Percentiles rank a stretch among this genome's conserved stretches.
Conservation (phyloP, 2,888 invertebrate genomes). For the Candidula unifasciata region DNA sequence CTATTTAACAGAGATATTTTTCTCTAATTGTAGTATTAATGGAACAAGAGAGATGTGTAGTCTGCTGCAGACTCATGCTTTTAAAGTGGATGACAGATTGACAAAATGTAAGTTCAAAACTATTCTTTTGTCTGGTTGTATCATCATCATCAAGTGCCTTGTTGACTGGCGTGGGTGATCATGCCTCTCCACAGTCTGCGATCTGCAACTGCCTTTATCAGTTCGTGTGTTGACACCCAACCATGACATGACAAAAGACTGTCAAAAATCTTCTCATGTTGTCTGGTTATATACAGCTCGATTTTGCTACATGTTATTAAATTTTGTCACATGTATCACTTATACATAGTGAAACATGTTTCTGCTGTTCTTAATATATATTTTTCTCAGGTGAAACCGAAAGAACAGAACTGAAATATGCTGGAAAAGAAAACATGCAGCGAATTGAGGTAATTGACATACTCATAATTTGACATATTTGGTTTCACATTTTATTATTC, state of each 20-base stretch:
- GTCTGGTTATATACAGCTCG: too few relatives aligned
- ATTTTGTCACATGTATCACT: neutral
- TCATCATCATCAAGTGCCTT: too few relatives aligned
- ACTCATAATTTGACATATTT: neutral
- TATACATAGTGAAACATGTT: neutral
- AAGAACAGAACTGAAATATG: conserved; percentile 66
- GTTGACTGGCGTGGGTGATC: too few relatives aligned
- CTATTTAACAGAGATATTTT: neutral
- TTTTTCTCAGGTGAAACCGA: conserved; percentile 68
- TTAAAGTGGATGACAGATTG: conserved; percentile 67
- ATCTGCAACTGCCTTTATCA: too few relatives aligned
- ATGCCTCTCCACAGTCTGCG: too few relatives aligned
- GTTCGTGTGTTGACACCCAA: too few relatives aligned
- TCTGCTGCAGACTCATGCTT: conserved; percentile 67
- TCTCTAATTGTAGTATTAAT: conserved; percentile 62
- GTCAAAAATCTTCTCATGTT: too few relatives aligned
- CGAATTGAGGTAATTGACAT: conserved; percentile 67
- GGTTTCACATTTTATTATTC: neutral
- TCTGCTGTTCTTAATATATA: neutral
- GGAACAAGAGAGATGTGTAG: conserved; percentile 70
- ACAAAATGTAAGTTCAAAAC: conserved; percentile 61
- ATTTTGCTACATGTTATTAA: too few relatives aligned
- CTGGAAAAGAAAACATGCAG: conserved; percentile 64
- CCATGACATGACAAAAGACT: too few relatives aligned
- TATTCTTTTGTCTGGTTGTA: neutral